A percentile compares a stretch with the other conserved stretches of the same genome.
Conservation (phyloP, 2,888 invertebrate genomes). For the Trypoxylon attenuatum region DNA sequence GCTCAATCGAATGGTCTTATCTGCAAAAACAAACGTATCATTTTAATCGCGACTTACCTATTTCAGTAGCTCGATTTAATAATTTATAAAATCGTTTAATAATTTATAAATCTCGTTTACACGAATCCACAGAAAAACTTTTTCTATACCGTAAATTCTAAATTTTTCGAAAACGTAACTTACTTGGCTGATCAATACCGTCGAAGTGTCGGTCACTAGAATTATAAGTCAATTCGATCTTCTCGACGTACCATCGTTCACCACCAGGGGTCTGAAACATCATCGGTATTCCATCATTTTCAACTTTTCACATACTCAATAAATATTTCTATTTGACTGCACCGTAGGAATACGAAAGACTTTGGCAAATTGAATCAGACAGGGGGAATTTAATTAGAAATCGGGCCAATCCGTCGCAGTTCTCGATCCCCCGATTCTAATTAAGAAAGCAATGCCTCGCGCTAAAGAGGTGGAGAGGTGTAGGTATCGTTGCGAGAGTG, state of each 20-base stretch:
- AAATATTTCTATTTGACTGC: no score
- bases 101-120: no score
- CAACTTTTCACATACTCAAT: no score
- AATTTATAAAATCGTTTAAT: no score
- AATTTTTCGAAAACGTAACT: no score
- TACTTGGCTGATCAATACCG: slow-evolving; percentile 75
- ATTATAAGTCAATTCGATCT: slow-evolving; percentile 85
- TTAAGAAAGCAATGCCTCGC: not conserved
- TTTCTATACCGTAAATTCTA: no score
- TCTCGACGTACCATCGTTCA: slow-evolving; percentile 91
- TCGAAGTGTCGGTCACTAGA: slow-evolving; percentile 76
- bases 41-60: not conserved
- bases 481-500: not conserved
- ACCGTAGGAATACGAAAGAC: no score
- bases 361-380: no score
- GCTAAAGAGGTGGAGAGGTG: not conserved
- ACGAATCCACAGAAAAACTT: no score
- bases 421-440: not conserved
- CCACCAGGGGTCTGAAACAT: slow-evolving; percentile 88
- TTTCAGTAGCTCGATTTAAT: not conserved
- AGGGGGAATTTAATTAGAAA: no score
- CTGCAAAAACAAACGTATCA: slow-evolving; percentile 56
- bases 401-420: no score
- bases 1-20: slow-evolving; percentile 76
- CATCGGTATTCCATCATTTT: no score